Evolutionary conservation across 2,797 vertebrate species (phyloP), one percentile per base, ranked within the genome.

Genomic region (Leptoclinus maculatus): DNA sequence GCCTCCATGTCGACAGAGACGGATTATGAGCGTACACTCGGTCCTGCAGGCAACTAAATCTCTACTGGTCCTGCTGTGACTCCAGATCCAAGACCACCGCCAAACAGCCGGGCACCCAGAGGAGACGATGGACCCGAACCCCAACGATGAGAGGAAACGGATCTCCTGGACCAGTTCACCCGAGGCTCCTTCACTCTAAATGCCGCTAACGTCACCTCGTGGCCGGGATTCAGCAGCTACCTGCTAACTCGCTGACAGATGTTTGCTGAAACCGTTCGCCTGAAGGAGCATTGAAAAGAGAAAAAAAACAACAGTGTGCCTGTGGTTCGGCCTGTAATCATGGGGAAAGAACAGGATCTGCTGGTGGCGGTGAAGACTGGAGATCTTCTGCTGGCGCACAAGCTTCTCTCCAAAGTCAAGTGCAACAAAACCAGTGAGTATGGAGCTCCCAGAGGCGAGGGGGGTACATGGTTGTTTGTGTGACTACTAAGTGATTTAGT

Each of bases 321-420:
- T 71, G 80, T 10, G 32, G 69, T 66, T 29, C 11, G 62, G 36
- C 32, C 51, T 54, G 53, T 71, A 78, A 87, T 71, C 85, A 96
- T 96, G 95, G 95, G 95, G 59, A 96, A 95, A 71, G 95, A 96
- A 82, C 95, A 95, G 85, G 95, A 96, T 64, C 92, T 96, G 57
- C 91, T 96, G 78, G 90, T 92, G 83, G 95, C 95, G 0, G 95
- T 94, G 88, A 96, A 96, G 93, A 94, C 85, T 17, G 94, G 95
- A 76, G 94, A 96, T 86, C 90, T 95, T 68, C 90, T 93, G 29
- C 84, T 91, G 75, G 92, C 92, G 6, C 93, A 96, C 87, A 96
- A 94, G 76, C 94, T 96, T 2, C 92, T 96, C 70, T 90, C 93
- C 76, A 96, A 95, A 89, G 91, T 94, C 88, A 95, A 95, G 92